Base-by-base conservation (phyloP, 2,797 vertebrate genomes). In the Lagorchestes hirsutus region DNA sequence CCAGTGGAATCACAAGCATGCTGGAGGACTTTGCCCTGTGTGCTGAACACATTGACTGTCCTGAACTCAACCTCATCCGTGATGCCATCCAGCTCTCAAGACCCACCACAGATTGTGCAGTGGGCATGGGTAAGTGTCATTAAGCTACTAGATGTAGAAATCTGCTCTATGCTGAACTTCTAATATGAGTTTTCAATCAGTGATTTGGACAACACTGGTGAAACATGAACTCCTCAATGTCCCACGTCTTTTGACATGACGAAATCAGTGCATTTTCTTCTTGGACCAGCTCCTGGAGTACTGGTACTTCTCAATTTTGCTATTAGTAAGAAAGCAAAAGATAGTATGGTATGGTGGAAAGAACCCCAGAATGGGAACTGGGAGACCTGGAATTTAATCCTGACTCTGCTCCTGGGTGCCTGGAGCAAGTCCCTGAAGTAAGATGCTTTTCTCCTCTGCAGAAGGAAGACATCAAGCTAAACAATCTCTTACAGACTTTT, bases 21-120 rank as follows among this genome's bases (percentile, higher is more conserved):
- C 98, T 99, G 92, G 98, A 98, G 1, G 99, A 99, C 97, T 98
- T 99, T 94, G 98, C 98, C 96, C 97, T 98, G 93, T 98, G 98
- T 54, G 95, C 97, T 93, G 96, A 98, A 40, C 93, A 97, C 54
- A 91, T 98, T 97, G 97, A 98, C 96, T 99, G 98, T 58, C 97
- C 98, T 0, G 99, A 99, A 96, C 98, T 98, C 1, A 2, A 90
- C 14, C 98, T 99, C 93, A 55, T 99, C 94, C 98, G 97, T 29
- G 99, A 99, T 31, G 93, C 99, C 0, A 98, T 99, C 91, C 94
- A 99, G 93, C 99, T 99, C 6, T 97, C 99, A 93, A 98, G 98
- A 95, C 99, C 99, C 0, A 98, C 98, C 0, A 31, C 99, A 90
- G 98, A 99, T 96, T 97, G 98, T 27, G 98, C 98, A 90, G 97